Base-by-base conservation (phyloP, 2,888 invertebrate genomes). In the Xestobium rufovillosum region DNA sequence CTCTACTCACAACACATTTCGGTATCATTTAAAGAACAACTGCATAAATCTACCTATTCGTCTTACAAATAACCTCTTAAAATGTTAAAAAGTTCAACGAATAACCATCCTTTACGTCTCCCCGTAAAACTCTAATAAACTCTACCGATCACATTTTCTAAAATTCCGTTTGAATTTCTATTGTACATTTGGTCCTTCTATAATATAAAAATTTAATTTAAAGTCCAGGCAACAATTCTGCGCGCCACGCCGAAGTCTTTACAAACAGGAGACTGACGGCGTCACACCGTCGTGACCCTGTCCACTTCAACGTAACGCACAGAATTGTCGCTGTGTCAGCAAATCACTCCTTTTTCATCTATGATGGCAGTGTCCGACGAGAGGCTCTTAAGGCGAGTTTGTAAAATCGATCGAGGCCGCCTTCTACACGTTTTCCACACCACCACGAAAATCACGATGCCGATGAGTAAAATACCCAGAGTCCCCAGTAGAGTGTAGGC, bases 281-380 rank as follows among this genome's bases (percentile, higher is more conserved):
- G 78, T 88, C 86, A 89, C 74, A 89, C 88, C 50, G 89, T 89
- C 59, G 88, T 89, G 61, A 89, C 88, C 47, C 88, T 78, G 66
- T 89, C 89, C 55, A 89, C 80, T 69, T 89, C 88, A 63, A 88
- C 85, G 68, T 88, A 89, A 63, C 87, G 84, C 71, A 87, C 88
- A 80, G 88, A 87, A 83, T 85, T 85, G 78, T 88, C 87, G 82
- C 81, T 86, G 76, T 86, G 88, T 89, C 89, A 89, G 88, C 88
- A 87, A 77, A 88, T 86, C 70, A 87, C 83, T 67, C 86, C 87
- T 66, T 87, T 87, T 56, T 85, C 85, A 55, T 85, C 86, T 55
- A 86, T 78, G 45, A 85, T 83, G 47, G 84, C 85, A 48, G 86
- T 85, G 66, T 87, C 87, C 15, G 83, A 81, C n/a, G 83, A 84